Evolutionary conservation across 2,888 invertebrate species (phyloP), one percentile per base, ranked within the genome.

Genomic region (Apodemia zela): DNA sequence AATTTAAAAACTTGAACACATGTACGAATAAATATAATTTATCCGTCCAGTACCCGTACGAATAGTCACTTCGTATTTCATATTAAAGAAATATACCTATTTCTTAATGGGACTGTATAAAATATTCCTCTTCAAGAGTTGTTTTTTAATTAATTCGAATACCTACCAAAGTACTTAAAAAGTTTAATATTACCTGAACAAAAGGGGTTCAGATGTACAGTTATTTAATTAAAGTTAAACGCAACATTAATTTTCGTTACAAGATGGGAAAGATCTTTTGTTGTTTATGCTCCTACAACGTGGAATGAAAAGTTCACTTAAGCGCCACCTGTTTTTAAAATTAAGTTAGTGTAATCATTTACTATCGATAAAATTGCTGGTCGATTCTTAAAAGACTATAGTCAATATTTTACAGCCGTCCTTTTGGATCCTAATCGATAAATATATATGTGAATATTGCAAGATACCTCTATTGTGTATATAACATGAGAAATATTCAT

Each of bases 281-380:
- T 45, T 45, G 45, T 15, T 45, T n/a, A 63, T 35, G 33, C 25
- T 62, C 63, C 62, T 64, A 62, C 60, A 63, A 69, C 85, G 87
- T 88, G 82, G 86, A 90, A 88, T 91, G 89, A 87, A 89, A 79
- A 90, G 89, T 88, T 90, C 78, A 74, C 89, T 89, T 84, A 86
- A 75, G 89, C 90, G 89, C 89, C 68, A 66, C 62, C 73, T 73
- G 68, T 75, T 73, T 75, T 76, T 76, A 68, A 73, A 77, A 69
- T 72, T 77, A 78, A 80, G 76, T 89, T 89, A 87, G 81, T 33
- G 80, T 83, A 76, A 73, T 73, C 74, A 75, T 77, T 78, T 68
- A 78, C 75, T 80, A 54, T 54, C 21, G 73, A 74, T 77, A 77
- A 75, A 71, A 73, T 73, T 72, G 82, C 80, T 79, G 80, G 84